These are phyloP conservation scores for Volucella inflata DNA, from an alignment of 2,888 invertebrate genomes.

Conservation along the genomic window DNA sequence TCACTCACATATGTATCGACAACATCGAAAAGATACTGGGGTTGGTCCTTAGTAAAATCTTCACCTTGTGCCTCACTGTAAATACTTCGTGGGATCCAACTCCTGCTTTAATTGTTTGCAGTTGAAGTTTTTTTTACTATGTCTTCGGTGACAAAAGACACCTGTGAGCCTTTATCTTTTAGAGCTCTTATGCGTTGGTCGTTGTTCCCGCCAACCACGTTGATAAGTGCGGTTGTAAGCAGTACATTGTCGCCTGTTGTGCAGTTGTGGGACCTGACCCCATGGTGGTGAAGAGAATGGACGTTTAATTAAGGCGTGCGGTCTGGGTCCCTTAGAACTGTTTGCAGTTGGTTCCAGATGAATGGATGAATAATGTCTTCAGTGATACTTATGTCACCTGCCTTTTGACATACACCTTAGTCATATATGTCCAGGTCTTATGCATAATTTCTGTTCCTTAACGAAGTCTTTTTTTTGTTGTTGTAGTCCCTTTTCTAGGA, in stretches of 20 bases:
- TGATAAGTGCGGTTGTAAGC: constrained; percentile 9
- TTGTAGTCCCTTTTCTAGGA: constrained; percentile 2
- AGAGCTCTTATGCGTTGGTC: not conserved
- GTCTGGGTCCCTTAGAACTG: not conserved
- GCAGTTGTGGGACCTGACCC: constrained; percentile 10
- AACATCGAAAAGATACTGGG: not conserved
- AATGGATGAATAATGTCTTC: constrained; percentile 3
- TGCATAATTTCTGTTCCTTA: constrained; percentile 6
- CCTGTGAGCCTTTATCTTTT: not conserved
- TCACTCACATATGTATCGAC: too few relatives aligned
- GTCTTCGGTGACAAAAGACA: constrained; percentile 5
- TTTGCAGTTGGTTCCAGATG: not conserved
- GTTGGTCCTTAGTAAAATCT: constrained; percentile 1
- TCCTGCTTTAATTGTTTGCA: constrained; percentile 10
- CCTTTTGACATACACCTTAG: not conserved
- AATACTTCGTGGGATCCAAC: constrained; percentile 12
- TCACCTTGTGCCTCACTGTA: constrained; percentile 10
- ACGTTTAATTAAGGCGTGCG: not conserved
- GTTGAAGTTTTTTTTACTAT: constrained; percentile 1
- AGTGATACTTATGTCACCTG: constrained; percentile 6
- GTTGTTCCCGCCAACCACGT: not conserved
- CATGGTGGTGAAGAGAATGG: not conserved
- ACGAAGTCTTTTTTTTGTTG: constrained; percentile 15
- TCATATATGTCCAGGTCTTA: constrained; percentile 9
- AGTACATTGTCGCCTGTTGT: constrained; percentile 4